These are phyloP conservation scores for Pararge aegeria DNA, from an alignment of 1,140 invertebrate genomes.

Conservation along the genomic window DNA sequence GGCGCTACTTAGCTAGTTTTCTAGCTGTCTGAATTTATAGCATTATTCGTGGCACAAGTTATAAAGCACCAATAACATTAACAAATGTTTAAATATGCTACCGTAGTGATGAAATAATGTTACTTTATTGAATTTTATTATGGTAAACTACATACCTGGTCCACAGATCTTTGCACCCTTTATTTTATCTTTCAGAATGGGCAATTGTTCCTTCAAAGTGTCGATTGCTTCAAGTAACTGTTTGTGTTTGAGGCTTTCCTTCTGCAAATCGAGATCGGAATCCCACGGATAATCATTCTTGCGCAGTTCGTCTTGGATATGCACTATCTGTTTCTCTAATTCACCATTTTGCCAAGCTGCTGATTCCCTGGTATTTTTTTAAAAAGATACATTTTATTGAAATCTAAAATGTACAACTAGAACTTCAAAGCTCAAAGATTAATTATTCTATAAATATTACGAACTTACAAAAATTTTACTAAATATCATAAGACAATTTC, in stretches of 20 bases:
- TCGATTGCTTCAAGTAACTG: slow-evolving; percentile 64
- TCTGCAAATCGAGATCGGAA: slow-evolving; percentile 57
- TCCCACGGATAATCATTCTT: slow-evolving; percentile 70
- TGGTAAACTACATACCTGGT: slow-evolving; percentile 41
- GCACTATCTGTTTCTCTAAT: slow-evolving; percentile 70
- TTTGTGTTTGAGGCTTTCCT: slow-evolving; percentile 56
- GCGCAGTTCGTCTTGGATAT: slow-evolving; percentile 69
- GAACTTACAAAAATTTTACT: neutral
- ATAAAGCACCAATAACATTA: too few species aligned
- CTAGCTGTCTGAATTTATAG: too few species aligned
- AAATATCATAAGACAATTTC: neutral
- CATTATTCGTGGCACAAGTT: too few species aligned
- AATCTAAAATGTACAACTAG: too few species aligned
- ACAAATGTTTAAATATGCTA: too few species aligned
- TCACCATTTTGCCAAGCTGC: slow-evolving; percentile 72
- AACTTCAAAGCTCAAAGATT: too few species aligned
- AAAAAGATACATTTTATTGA: too few species aligned
- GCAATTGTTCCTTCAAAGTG: slow-evolving; percentile 57
- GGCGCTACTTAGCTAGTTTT: too few species aligned
- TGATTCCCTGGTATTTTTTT: slow-evolving; percentile 54
- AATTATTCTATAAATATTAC: neutral
- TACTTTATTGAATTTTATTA: too few species aligned
- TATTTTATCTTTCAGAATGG: slow-evolving; percentile 69
- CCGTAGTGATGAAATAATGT: too few species aligned
- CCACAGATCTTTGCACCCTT: slow-evolving; percentile 73